Evolutionary conservation across 2,113 vertebrate genomes (phyloP).

Genomic region (Trachemys scripta): DNA sequence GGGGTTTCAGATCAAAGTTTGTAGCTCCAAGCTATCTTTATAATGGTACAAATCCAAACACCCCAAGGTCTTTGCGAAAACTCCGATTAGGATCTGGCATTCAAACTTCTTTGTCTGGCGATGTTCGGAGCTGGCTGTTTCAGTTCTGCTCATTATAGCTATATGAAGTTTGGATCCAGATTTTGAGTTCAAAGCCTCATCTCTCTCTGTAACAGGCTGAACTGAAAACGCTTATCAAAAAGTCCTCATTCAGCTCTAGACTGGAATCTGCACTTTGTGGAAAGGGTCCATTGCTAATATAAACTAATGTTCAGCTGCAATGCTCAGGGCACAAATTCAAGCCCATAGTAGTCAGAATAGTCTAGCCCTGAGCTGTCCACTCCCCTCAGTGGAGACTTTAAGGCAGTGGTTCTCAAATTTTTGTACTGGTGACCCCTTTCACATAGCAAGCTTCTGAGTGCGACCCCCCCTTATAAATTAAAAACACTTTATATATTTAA

Average conservation of each 20-base stretch:
- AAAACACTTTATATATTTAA: no score
- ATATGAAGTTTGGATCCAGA: background rate
- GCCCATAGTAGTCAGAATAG: background rate
- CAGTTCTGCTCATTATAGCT: background rate
- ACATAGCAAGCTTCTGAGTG: no score
- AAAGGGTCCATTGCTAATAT: background rate
- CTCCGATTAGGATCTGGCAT: background rate
- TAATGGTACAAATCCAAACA: background rate
- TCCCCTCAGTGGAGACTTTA: background rate
- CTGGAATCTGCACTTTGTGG: background rate
- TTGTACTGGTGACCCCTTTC: no score
- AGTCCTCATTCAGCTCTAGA: background rate
- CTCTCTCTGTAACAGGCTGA: rapidly evolving
- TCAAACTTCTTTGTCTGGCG: background rate
- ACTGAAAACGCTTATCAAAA: background rate
- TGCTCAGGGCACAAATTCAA: background rate
- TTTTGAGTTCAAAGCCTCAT: background rate
- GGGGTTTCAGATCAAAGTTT: background rate
- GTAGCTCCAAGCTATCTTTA: background rate
- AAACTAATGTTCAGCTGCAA: background rate
- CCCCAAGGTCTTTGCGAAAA: background rate
- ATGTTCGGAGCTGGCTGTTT: background rate
- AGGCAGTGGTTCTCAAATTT: background rate
- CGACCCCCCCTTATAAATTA: no score
- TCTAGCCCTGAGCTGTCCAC: background rate